phyloP scores from a whole-genome alignment of 1,140 invertebrate species.

The Drosophila sturtevanti region DNA sequence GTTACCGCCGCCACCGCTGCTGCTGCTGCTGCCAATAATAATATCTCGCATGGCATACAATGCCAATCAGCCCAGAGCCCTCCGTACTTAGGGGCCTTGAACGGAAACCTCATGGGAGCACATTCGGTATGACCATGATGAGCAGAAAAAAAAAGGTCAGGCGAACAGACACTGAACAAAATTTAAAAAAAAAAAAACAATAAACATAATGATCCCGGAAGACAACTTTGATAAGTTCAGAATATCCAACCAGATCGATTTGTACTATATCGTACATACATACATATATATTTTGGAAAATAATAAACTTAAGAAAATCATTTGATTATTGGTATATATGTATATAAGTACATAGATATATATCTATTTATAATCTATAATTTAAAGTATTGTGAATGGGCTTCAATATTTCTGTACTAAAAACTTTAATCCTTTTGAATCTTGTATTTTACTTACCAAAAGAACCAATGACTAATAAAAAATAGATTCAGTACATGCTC shows the following conservation, averaged over 20 bases:
- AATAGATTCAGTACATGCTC: slow-evolving; percentile 83
- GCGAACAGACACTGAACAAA: slow-evolving; percentile 9
- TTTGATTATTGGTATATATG: no score
- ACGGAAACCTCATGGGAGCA: slow-evolving; percentile 31
- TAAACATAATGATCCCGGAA: not conserved
- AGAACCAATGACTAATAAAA: slow-evolving; percentile 84
- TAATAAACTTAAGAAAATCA: no score
- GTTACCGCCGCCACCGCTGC: no score
- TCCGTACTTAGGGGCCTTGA: slow-evolving; percentile 36
- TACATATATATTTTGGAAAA: no score
- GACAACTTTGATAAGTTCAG: no score
- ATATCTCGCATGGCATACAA: slow-evolving; percentile 52
- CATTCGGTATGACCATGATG: slow-evolving; percentile 2
- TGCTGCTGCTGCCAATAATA: slow-evolving; percentile 74
- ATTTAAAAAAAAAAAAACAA: not conserved
- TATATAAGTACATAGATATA: no score
- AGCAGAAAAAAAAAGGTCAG: not conserved
- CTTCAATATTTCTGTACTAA: no score
- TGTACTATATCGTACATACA: no score
- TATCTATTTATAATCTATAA: no score
- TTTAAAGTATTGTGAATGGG: no score
- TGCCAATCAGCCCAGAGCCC: slow-evolving; percentile 48
- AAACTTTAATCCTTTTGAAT: no score
- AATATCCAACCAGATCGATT: no score
- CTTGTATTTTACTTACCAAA: slow-evolving; percentile 83